These are phyloP conservation scores for Dryobota labecula DNA, from an alignment of 2,888 invertebrate genomes.

Conservation along the genomic window DNA sequence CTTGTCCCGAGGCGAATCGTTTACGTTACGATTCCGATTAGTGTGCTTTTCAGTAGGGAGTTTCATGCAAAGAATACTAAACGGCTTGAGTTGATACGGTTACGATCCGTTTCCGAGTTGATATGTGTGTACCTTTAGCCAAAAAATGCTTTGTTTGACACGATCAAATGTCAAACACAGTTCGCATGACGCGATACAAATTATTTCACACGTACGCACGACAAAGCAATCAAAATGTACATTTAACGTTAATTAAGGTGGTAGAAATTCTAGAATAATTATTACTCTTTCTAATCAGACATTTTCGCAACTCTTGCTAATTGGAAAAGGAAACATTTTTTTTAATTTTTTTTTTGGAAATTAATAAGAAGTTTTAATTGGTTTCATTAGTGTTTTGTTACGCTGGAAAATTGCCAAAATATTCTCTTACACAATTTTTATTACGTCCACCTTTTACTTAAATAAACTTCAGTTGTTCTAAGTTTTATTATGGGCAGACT, in stretches of 20 bases:
- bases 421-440: slow-evolving; percentile 16
- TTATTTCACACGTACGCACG: slow-evolving; percentile 27
- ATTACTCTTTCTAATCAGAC: slow-evolving; percentile 33
- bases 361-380: slow-evolving; percentile 49
- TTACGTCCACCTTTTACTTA: not conserved
- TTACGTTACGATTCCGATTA: too few species aligned
- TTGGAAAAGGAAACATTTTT: slow-evolving; percentile 18
- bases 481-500: not conserved
- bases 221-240: slow-evolving; percentile 36
- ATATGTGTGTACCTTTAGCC: too few species aligned
- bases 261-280: slow-evolving; percentile 22
- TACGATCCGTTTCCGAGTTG: too few species aligned
- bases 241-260: slow-evolving; percentile 20
- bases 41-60: too few species aligned
- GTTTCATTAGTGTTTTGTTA: slow-evolving; percentile 42
- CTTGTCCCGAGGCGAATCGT: too few species aligned
- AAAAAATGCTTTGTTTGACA: slow-evolving; percentile 37
- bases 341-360: slow-evolving; percentile 23
- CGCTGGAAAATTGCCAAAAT: slow-evolving; percentile 24
- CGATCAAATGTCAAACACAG: slow-evolving; percentile 54
- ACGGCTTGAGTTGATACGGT: too few species aligned
- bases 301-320: slow-evolving; percentile 34
- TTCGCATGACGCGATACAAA: slow-evolving; percentile 33
- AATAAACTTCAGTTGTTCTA: not conserved
- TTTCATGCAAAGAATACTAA: too few species aligned